Conservation (phyloP, 1,140 invertebrate genomes). For the Saccostrea glomerata region DNA sequence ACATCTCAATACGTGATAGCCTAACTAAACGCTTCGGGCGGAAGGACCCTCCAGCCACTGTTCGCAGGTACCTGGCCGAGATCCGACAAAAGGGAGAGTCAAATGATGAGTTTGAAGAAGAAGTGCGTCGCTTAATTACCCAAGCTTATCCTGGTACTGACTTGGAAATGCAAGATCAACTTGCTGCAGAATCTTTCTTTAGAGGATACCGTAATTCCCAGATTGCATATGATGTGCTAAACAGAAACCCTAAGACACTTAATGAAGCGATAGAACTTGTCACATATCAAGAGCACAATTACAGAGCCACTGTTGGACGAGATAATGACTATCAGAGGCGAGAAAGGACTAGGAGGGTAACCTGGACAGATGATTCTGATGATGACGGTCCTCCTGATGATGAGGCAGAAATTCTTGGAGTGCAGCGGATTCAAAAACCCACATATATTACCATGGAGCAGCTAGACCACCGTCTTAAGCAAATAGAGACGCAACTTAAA, state of each 20-base stretch:
- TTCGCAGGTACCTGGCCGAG: neutral
- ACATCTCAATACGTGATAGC: neutral
- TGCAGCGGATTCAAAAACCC: too few relatives aligned
- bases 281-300: neutral
- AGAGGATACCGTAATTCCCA: neutral
- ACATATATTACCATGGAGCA: neutral
- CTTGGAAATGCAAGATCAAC: neutral
- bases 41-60: neutral
- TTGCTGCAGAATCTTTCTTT: slow-evolving; percentile 18
- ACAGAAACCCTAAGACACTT: neutral
- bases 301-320: neutral
- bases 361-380: too few relatives aligned
- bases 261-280: slow-evolving; percentile 19
- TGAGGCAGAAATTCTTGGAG: too few relatives aligned
- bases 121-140: slow-evolving; percentile 1
- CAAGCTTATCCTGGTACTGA: neutral
- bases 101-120: neutral
- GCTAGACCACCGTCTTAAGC: neutral
- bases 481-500: neutral
- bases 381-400: too few relatives aligned
- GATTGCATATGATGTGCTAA: slow-evolving; percentile 14
- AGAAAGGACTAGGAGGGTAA: neutral
- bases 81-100: neutral
- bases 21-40: neutral
- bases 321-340: neutral